These are phyloP conservation scores for Neoseiulus cucumeris DNA, from an alignment of 1,140 invertebrate species.

Conservation along the genomic window DNA sequence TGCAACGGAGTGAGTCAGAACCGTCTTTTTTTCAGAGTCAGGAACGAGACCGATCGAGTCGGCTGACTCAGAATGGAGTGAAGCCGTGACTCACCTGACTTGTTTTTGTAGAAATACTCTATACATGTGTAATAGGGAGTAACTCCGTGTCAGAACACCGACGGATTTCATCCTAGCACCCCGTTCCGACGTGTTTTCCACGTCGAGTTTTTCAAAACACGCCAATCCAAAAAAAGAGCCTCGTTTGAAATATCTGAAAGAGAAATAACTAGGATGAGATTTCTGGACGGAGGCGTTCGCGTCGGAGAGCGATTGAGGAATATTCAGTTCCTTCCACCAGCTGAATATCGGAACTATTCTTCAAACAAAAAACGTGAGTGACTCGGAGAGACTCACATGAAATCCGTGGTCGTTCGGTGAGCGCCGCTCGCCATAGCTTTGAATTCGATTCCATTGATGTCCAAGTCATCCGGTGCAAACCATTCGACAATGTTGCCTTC, in stretches of 20 bases:
- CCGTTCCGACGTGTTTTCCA: conserved; percentile 29
- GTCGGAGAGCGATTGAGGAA: too few relatives aligned
- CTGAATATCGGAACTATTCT: conserved; percentile 11
- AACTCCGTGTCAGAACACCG: conserved; percentile 28
- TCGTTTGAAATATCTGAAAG: conserved; percentile 29
- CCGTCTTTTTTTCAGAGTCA: too few relatives aligned
- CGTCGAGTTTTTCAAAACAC: conserved; percentile 32
- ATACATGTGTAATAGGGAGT: conserved; percentile 28
- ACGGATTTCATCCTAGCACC: conserved; percentile 32
- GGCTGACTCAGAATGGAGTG: too few relatives aligned
- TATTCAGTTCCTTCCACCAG: not conserved
- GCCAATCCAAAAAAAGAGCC: conserved; percentile 28
- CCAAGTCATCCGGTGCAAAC: conserved; percentile 29
- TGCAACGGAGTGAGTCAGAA: conserved; percentile 21
- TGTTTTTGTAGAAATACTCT: conserved; percentile 30
- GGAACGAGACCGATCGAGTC: too few relatives aligned
- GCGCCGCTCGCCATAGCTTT: conserved; percentile 32
- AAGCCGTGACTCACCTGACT: conserved; percentile 29
- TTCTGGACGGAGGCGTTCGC: too few relatives aligned
- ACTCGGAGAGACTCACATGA: conserved; percentile 26
- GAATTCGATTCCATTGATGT: conserved; percentile 32
- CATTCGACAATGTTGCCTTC: conserved; percentile 32
- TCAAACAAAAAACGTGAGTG: too few relatives aligned
- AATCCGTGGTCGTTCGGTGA: conserved; percentile 28
- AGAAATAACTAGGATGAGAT: conserved; percentile 13